phyloP scores from a whole-genome alignment of 1,140 invertebrate species.

The Listronotus bonariensis region DNA sequence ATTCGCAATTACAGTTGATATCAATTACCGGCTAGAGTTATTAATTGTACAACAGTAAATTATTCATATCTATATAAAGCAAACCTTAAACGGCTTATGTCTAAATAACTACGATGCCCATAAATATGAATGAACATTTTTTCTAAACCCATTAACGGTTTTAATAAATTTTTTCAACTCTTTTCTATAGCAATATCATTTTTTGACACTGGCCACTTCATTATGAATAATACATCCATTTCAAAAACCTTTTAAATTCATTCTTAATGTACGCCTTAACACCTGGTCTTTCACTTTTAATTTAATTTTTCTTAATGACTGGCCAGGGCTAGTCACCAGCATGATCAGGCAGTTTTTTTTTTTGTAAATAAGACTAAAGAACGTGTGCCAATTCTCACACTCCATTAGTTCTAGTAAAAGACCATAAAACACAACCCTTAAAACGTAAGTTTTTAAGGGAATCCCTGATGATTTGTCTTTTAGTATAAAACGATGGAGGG shows the following conservation, averaged over 20 bases:
- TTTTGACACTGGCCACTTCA: conserved; percentile 21
- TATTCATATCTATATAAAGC: no score
- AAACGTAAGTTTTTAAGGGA: conserved; percentile 10
- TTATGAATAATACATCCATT: conserved; percentile 33
- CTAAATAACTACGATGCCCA: not conserved
- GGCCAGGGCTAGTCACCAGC: conserved; percentile 17
- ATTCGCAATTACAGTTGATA: no score
- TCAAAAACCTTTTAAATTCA: conserved; percentile 33
- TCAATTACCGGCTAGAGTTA: no score
- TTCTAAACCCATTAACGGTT: not conserved
- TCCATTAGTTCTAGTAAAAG: conserved; percentile 32
- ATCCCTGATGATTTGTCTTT: conserved; percentile 12
- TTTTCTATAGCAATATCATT: conserved; percentile 4
- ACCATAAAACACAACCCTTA: conserved; percentile 17
- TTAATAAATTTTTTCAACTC: not conserved
- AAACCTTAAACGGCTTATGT: no score
- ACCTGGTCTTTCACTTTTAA: conserved; percentile 28
- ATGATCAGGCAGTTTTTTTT: conserved; percentile 15
- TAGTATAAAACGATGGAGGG: conserved; percentile 10
- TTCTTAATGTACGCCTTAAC: conserved; percentile 30
- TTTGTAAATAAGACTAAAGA: conserved; percentile 9
- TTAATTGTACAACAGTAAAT: no score
- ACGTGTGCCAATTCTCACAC: conserved; percentile 32
- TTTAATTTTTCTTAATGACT: conserved; percentile 29
- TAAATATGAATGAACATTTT: conserved; percentile 5